phyloP scores from a whole-genome alignment of 2,797 vertebrate genomes.

The Tympanoctomys barrerae region DNA sequence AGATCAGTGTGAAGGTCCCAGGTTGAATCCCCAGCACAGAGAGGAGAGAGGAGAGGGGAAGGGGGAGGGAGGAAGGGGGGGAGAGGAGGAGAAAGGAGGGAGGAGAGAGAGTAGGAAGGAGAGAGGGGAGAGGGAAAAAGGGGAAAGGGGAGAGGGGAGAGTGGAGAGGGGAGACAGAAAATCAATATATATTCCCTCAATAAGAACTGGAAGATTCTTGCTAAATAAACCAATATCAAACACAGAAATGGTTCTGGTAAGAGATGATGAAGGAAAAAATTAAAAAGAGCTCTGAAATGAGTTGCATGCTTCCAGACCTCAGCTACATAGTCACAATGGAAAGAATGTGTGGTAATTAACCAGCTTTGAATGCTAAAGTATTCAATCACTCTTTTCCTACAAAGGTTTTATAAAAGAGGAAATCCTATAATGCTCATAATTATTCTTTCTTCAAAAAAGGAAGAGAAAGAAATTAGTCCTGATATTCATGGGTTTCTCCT shows the following conservation, averaged over 20 bases:
- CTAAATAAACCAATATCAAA: constrained; percentile 33
- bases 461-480: not conserved
- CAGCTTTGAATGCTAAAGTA: constrained; percentile 60
- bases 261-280: not conserved
- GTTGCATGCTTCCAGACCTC: constrained; percentile 69
- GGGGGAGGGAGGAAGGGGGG: fast-evolving
- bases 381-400: constrained; percentile 53
- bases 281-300: not conserved
- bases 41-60: fast-evolving
- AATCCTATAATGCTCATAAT: constrained; percentile 53
- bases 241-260: constrained; percentile 25
- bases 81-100: fast-evolving
- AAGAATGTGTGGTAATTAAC: constrained; percentile 74
- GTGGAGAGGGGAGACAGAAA: too few species aligned
- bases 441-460: not conserved
- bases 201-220: not conserved
- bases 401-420: constrained; percentile 39
- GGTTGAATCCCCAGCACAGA: not conserved
- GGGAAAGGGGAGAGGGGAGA: fast-evolving
- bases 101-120: fast-evolving
- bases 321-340: constrained; percentile 70
- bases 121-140: too few species aligned
- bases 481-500: not conserved
- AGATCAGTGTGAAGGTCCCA: not conserved
- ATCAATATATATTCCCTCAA: too few species aligned